Evolutionary conservation across 2,113 vertebrate genomes (phyloP).

Genomic region (Ceuthmochares aereus): DNA sequence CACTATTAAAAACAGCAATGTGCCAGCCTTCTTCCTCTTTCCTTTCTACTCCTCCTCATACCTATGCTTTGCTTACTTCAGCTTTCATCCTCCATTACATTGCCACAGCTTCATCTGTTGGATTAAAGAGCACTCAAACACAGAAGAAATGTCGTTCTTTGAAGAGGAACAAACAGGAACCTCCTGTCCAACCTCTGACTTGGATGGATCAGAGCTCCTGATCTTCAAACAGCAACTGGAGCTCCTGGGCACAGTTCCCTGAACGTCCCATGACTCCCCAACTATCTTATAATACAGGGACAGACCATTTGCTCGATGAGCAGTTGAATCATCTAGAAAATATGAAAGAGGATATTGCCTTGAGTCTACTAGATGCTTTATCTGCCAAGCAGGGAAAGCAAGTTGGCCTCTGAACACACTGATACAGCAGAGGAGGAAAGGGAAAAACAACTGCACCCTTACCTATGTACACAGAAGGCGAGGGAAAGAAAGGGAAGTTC

Average conservation of each 20-base stretch:
- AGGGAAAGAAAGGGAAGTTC: not conserved
- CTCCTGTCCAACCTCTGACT: not conserved
- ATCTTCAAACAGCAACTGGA: slow-evolving; percentile 16
- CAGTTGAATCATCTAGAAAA: slow-evolving; percentile 21
- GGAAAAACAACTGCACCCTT: not conserved
- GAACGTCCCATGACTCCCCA: not conserved
- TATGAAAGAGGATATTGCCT: slow-evolving; percentile 27
- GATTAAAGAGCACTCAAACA: not conserved
- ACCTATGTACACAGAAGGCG: not conserved
- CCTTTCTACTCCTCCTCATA: not conserved
- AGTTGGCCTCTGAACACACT: not conserved
- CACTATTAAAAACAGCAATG: not conserved
- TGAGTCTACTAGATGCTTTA: not conserved
- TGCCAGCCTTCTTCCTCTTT: not conserved
- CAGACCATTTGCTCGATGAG: not conserved
- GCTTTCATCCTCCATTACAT: not conserved
- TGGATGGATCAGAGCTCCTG: not conserved
- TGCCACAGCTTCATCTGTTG: not conserved
- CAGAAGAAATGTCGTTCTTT: not conserved
- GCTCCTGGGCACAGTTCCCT: slow-evolving; percentile 25
- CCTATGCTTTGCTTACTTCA: not conserved
- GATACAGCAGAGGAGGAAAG: not conserved
- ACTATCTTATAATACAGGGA: not conserved
- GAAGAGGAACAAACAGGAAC: not conserved
- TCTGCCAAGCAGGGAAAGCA: slow-evolving; percentile 32